Percentiles rank a stretch among this genome's conserved stretches.
Conservation (phyloP, 2,113 vertebrate species). For the Scophthalmus maximus region DNA sequence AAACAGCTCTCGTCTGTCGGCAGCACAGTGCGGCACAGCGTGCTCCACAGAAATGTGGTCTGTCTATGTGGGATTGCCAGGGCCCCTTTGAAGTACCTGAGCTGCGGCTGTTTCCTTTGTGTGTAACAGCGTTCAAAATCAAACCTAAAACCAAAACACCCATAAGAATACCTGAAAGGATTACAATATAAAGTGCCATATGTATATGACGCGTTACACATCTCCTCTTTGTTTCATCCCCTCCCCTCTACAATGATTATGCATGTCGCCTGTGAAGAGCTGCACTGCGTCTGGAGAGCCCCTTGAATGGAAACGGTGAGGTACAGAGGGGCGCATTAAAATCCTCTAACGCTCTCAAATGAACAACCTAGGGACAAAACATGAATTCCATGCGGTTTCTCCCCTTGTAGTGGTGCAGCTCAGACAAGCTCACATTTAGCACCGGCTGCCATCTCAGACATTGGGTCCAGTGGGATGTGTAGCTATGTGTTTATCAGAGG, state of each 20-base stretch:
- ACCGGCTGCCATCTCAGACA: slow-evolving; percentile 75
- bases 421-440: slow-evolving; percentile 82
- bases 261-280: slow-evolving; percentile 80
- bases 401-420: slow-evolving; percentile 80
- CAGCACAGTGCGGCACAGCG: slow-evolving; percentile 52
- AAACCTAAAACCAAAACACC: slow-evolving; percentile 83
- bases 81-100: slow-evolving; percentile 79
- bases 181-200: slow-evolving; percentile 79
- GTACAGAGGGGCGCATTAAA: slow-evolving; percentile 76
- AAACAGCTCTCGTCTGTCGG: slow-evolving; percentile 68
- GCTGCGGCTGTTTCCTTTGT: slow-evolving; percentile 79
- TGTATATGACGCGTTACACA: slow-evolving; percentile 83
- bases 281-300: slow-evolving; percentile 78
- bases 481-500: slow-evolving; percentile 85
- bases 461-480: slow-evolving; percentile 82
- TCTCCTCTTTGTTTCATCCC: slow-evolving; percentile 75
- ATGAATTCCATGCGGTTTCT: slow-evolving; percentile 74
- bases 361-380: slow-evolving; percentile 86
- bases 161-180: slow-evolving; percentile 85
- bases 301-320: slow-evolving; percentile 74
- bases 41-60: slow-evolving; percentile 66
- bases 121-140: slow-evolving; percentile 77
- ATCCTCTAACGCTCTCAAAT: slow-evolving; percentile 81
- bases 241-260: slow-evolving; percentile 73
- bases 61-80: slow-evolving; percentile 73